A percentile compares a stretch with the other conserved stretches of the same genome.
Evolutionary conservation across 2,113 vertebrate genomes (phyloP).

Genomic region (Bos indicus): DNA sequence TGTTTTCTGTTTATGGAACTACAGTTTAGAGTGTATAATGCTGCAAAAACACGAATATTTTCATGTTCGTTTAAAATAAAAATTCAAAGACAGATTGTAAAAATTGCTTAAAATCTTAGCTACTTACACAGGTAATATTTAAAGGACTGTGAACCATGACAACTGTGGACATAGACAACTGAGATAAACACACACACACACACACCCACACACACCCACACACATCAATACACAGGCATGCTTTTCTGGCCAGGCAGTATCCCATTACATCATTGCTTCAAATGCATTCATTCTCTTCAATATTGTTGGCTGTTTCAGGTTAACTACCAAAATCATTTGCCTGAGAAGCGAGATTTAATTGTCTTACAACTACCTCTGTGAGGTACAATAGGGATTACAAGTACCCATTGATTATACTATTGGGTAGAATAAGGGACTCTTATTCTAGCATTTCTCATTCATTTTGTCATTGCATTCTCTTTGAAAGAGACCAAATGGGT

Average conservation of each 20-base stretch:
- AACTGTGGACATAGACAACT: not conserved
- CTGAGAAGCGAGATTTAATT: slow-evolving; percentile 87
- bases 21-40: slow-evolving; percentile 37
- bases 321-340: slow-evolving; percentile 88
- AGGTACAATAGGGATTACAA: slow-evolving; percentile 89
- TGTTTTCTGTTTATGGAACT: slow-evolving; percentile 75
- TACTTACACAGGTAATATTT: slow-evolving; percentile 18
- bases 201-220: not conserved
- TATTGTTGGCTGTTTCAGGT: slow-evolving; percentile 85
- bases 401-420: slow-evolving; percentile 92
- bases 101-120: slow-evolving; percentile 43
- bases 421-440: slow-evolving; percentile 87
- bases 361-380: slow-evolving; percentile 88
- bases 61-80: slow-evolving; percentile 23
- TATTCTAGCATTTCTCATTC: slow-evolving; percentile 90
- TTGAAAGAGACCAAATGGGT: slow-evolving; percentile 97
- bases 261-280: slow-evolving; percentile 88
- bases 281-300: slow-evolving; percentile 80
- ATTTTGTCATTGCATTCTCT: slow-evolving; percentile 89
- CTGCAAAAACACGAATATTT: slow-evolving; percentile 45
- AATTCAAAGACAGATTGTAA: slow-evolving; percentile 14
- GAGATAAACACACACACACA: not conserved
- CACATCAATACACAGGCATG: slow-evolving; percentile 24
- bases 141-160: not conserved
- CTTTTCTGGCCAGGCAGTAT: slow-evolving; percentile 68